These are phyloP conservation scores for Genyomyrus donnyi DNA, from an alignment of 2,113 vertebrate species.

Conservation along the genomic window DNA sequence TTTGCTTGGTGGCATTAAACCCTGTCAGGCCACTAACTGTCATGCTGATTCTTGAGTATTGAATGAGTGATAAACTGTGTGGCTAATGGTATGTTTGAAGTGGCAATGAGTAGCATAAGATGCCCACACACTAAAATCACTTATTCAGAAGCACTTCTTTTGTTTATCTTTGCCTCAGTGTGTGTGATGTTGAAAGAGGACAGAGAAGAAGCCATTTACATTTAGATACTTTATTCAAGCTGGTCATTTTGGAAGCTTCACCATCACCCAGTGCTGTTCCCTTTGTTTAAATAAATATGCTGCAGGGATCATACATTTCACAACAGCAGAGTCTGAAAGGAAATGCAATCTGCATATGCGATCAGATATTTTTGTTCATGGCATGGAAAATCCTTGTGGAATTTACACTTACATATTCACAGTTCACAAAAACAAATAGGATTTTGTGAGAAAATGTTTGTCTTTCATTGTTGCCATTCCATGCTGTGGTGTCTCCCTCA, in stretches of 20 bases:
- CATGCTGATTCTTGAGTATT: not conserved
- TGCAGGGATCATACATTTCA: not conserved
- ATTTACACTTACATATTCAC: not conserved
- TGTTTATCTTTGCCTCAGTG: not conserved
- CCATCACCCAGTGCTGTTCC: conserved; percentile 11
- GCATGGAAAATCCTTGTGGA: not conserved
- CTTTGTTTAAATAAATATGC: conserved; percentile 9
- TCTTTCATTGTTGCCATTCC: not conserved
- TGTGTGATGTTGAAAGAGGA: not conserved
- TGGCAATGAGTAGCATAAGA: not conserved
- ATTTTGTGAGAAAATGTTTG: not conserved
- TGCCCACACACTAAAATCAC: not conserved
- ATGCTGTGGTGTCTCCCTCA: not conserved
- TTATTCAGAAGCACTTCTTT: not conserved
- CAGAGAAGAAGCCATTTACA: not conserved
- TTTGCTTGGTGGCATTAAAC: not conserved
- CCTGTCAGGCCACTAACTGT: not conserved
- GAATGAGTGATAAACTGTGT: not conserved
- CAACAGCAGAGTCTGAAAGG: not conserved
- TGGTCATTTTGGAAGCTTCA: not conserved
- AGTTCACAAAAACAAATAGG: not conserved
- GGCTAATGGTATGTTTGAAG: not conserved
- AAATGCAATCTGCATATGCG: not conserved
- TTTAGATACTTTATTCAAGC: conserved; percentile 17
- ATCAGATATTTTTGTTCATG: not conserved